Evolutionary conservation across 2,113 vertebrate species (phyloP).

Genomic region (Pleuronectes platessa): DNA sequence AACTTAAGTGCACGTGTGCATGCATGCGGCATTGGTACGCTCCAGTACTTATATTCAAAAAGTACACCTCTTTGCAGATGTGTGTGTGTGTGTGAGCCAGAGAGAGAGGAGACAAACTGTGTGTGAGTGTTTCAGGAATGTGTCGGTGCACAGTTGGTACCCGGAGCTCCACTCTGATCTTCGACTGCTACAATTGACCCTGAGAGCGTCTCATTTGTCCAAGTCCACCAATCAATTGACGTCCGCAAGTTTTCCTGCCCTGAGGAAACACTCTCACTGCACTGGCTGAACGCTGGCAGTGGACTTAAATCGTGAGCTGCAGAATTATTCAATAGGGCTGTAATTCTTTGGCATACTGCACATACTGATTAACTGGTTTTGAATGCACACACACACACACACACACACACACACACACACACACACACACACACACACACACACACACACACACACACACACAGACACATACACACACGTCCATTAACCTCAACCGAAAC

Average conservation of each 20-base stretch:
- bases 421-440: too few relatives aligned
- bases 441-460: background rate
- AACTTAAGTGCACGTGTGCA: too few relatives aligned
- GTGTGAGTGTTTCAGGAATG: constrained; percentile 2
- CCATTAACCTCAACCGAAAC: background rate
- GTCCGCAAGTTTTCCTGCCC: background rate
- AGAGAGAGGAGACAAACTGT: background rate
- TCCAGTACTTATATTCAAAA: too few relatives aligned
- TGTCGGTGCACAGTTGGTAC: background rate
- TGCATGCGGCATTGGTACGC: too few relatives aligned
- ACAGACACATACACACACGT: too few relatives aligned
- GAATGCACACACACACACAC: background rate
- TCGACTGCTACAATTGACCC: constrained; percentile 2
- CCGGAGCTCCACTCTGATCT: background rate
- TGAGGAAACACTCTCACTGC: background rate
- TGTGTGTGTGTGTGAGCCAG: background rate
- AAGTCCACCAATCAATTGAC: background rate
- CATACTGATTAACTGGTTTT: too few relatives aligned
- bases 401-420: too few relatives aligned
- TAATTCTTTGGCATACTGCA: background rate
- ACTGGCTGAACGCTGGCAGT: background rate
- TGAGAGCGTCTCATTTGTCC: constrained; percentile 4
- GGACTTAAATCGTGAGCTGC: background rate
- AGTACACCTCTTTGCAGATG: background rate
- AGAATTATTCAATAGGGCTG: background rate